Evolutionary conservation across 2,113 vertebrate genomes (phyloP), one percentile per base, ranked within the genome.

Genomic region (Entelurus aequoreus): DNA sequence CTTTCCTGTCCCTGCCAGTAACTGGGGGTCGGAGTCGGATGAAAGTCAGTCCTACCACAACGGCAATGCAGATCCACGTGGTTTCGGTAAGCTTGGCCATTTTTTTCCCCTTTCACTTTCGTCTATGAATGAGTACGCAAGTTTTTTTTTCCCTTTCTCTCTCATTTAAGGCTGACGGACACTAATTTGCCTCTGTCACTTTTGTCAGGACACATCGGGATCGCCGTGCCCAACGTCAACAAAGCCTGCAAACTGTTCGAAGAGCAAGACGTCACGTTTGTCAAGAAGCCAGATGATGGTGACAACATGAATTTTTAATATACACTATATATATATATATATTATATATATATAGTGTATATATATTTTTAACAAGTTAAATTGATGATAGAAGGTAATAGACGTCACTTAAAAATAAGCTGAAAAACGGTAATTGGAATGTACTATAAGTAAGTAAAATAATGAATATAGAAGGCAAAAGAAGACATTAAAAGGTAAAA

Each of bases 211-310:
- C 97, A 99, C 76, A 94, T 98, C 71, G 97, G 97, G 68, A 94
- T 99, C 51, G 94, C 95, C 2, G 97, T 99, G 61, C 96, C 96
- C 63, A 94, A 99, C 56, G 95, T 99, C 46, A 54, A 92, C 2
- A 85, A 82, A 62, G 95, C 96, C 55, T 98, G 97, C 85, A 94
- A 97, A 79, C 77, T 95, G 78, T 98, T 98, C 85, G 93, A 97
- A 85, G 94, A 97, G 8, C 86, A 97, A 49, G 95, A 93, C 78
- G 93, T 99, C 65, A 94, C 92, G 62, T 99, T 99, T 84, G 95
- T 98, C 52, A 98, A 98, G 90, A 98, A 95, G 78, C 94, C 95
- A 3, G 92, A 99, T 66, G 95, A 96, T 60, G 97, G 97, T 99
- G 76, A 89, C 90, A 61, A 15, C 42, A 6, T 12, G 0, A 46